Conservation (phyloP, 2,797 vertebrate genomes). For the Coregonus sp. region DNA sequence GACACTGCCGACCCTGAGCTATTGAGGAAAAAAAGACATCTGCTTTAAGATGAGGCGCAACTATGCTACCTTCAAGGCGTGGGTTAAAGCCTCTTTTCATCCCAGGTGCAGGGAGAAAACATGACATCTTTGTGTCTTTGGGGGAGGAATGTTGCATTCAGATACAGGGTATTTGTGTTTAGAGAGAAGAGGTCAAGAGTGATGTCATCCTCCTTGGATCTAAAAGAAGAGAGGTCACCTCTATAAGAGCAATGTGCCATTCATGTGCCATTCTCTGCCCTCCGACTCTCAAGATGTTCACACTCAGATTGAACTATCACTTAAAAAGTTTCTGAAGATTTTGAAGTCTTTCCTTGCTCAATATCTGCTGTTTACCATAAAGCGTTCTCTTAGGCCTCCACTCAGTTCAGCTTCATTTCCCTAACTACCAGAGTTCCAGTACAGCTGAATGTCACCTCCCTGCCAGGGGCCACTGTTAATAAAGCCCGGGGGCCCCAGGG, state of each 20-base stretch:
- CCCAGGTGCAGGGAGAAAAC: slow-evolving; percentile 35
- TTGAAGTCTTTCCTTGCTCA: slow-evolving; percentile 7
- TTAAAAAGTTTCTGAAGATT: slow-evolving; percentile 26
- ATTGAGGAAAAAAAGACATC: slow-evolving; percentile 30
- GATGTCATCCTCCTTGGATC: slow-evolving; percentile 28
- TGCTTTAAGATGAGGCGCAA: slow-evolving; percentile 33
- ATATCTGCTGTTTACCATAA: slow-evolving; percentile 33
- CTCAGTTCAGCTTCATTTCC: slow-evolving; percentile 28
- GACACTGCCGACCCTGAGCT: slow-evolving; percentile 39
- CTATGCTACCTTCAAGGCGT: slow-evolving; percentile 42
- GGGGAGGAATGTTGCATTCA: slow-evolving; percentile 50
- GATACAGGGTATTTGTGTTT: slow-evolving; percentile 29
- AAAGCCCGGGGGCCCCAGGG: slow-evolving; percentile 21
- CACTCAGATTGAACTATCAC: slow-evolving; percentile 2
- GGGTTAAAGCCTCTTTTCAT: slow-evolving; percentile 56
- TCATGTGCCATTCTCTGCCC: no score
- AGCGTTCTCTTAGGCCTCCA: slow-evolving; percentile 23
- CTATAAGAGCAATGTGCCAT: slow-evolving; percentile 38
- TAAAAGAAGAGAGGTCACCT: slow-evolving; percentile 47
- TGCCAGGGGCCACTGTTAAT: slow-evolving; percentile 29
- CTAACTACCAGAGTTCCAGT: slow-evolving; percentile 7
- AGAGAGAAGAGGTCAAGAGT: slow-evolving; percentile 33
- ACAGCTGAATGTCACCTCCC: slow-evolving; percentile 36
- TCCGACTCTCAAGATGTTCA: background rate
- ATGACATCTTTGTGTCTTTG: slow-evolving; percentile 49